A percentile compares a stretch with the other conserved stretches of the same genome.
These are phyloP conservation scores for Spodoptera picta DNA, from an alignment of 2,888 invertebrate genomes.

Conservation along the genomic window DNA sequence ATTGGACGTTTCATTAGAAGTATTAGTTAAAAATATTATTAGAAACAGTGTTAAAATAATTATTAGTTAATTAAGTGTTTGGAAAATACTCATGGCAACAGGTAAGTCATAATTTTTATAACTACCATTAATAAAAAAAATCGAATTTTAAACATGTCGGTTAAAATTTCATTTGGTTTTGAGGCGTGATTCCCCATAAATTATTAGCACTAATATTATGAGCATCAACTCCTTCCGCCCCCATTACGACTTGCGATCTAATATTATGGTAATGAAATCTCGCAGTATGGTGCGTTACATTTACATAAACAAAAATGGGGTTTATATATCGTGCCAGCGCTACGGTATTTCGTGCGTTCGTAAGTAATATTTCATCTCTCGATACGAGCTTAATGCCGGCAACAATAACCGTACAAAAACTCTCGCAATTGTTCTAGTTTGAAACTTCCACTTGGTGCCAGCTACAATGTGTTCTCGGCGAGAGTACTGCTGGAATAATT, in stretches of 20 bases:
- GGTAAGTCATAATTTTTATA: slow-evolving; percentile 42
- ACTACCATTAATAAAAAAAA: too few species aligned
- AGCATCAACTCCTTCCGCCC: slow-evolving; percentile 19
- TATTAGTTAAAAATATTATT: slow-evolving; percentile 17
- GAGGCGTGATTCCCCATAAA: slow-evolving; percentile 8
- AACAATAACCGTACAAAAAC: slow-evolving; percentile 53
- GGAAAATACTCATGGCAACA: slow-evolving; percentile 49
- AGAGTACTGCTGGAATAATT: slow-evolving; percentile 37
- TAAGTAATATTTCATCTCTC: slow-evolving; percentile 50
- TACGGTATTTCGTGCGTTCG: slow-evolving; percentile 23
- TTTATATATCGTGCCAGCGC: slow-evolving; percentile 23
- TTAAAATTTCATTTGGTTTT: slow-evolving; percentile 17
- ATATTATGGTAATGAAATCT: slow-evolving; percentile 55
- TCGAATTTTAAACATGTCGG: too few species aligned
- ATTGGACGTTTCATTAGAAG: slow-evolving; percentile 40
- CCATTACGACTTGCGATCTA: slow-evolving; percentile 31
- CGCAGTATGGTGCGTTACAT: slow-evolving; percentile 48
- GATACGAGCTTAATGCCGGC: slow-evolving; percentile 43
- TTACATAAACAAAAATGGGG: slow-evolving; percentile 49
- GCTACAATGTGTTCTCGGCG: slow-evolving; percentile 40
- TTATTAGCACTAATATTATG: slow-evolving; percentile 8
- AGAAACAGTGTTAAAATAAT: slow-evolving; percentile 49
- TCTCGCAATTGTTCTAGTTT: slow-evolving; percentile 52
- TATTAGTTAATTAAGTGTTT: slow-evolving; percentile 51
- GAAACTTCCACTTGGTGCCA: slow-evolving; percentile 43